Percentiles rank a stretch among this genome's conserved stretches.
These are phyloP conservation scores for Bradypodion pumilum DNA, from an alignment of 2,797 vertebrate species.

Conservation along the genomic window DNA sequence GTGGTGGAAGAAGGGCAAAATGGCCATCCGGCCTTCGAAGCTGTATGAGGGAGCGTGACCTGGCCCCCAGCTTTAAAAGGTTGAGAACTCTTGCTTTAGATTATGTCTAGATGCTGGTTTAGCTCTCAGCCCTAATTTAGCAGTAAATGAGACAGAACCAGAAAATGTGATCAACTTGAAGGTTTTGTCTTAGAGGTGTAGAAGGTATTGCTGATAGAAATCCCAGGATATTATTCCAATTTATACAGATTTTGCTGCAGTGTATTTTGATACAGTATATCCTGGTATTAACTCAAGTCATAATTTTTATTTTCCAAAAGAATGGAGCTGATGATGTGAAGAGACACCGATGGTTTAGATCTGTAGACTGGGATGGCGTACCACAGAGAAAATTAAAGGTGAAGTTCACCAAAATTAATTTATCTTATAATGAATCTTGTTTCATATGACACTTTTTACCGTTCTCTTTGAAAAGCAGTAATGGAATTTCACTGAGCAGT, in stretches of 20 bases:
- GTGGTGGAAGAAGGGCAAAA: too few species aligned
- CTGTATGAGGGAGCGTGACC: too few species aligned
- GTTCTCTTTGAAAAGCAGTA: neutral
- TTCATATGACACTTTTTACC: neutral
- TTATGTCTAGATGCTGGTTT: neutral
- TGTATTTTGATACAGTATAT: neutral
- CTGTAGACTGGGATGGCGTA: conserved; percentile 89
- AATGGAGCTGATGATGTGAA: conserved; percentile 94
- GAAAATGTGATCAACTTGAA: neutral
- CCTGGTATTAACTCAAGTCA: neutral
- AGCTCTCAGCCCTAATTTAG: neutral
- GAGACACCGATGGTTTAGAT: conserved; percentile 92
- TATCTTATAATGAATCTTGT: neutral
- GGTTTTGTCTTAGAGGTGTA: neutral
- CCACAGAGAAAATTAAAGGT: conserved; percentile 91
- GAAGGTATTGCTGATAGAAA: neutral
- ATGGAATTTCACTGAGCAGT: neutral
- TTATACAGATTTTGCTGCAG: neutral
- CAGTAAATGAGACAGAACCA: neutral
- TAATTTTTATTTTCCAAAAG: conserved; percentile 66
- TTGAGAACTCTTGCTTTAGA: too few species aligned
- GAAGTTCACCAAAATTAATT: conserved; percentile 36
- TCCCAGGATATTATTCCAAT: neutral
- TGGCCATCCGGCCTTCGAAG: too few species aligned
- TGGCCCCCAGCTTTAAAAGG: too few species aligned